phyloP scores from a whole-genome alignment of 2,888 invertebrate species.

The Elysia crispata region DNA sequence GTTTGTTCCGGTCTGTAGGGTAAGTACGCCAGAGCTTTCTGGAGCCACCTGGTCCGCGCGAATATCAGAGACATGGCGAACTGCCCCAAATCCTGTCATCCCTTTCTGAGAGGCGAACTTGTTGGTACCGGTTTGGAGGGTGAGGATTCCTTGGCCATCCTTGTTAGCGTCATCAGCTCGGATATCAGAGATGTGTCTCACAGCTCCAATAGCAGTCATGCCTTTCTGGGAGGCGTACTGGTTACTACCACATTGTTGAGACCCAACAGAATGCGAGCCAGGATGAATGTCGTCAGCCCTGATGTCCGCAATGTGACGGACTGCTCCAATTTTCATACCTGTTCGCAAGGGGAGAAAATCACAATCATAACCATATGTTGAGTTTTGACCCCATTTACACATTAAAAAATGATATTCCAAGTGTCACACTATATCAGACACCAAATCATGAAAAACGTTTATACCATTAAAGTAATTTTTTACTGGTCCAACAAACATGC shows the following conservation, averaged over 20 bases:
- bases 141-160: slow-evolving; percentile 57
- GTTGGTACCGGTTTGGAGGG: slow-evolving; percentile 74
- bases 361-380: too few relatives aligned
- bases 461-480: too few relatives aligned
- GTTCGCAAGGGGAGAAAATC: too few relatives aligned
- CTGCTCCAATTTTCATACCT: slow-evolving; percentile 67
- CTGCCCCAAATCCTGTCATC: slow-evolving; percentile 66
- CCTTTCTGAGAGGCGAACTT: slow-evolving; percentile 71
- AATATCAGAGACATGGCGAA: slow-evolving; percentile 73
- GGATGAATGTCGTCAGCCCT: slow-evolving; percentile 59
- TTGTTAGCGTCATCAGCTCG: slow-evolving; percentile 59
- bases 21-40: slow-evolving; percentile 55
- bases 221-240: slow-evolving; percentile 68
- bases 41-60: slow-evolving; percentile 67
- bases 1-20: slow-evolving; percentile 72
- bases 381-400: too few relatives aligned
- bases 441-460: too few relatives aligned
- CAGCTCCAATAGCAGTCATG: slow-evolving; percentile 66
- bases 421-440: too few relatives aligned
- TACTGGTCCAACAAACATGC: too few relatives aligned
- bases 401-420: too few relatives aligned
- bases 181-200: slow-evolving; percentile 74
- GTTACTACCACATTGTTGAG: slow-evolving; percentile 70
- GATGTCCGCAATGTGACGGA: slow-evolving; percentile 70
- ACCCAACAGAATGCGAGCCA: slow-evolving; percentile 63